These are phyloP conservation scores for Druceiella hillmani DNA, from an alignment of 2,888 invertebrate genomes.

Conservation along the genomic window DNA sequence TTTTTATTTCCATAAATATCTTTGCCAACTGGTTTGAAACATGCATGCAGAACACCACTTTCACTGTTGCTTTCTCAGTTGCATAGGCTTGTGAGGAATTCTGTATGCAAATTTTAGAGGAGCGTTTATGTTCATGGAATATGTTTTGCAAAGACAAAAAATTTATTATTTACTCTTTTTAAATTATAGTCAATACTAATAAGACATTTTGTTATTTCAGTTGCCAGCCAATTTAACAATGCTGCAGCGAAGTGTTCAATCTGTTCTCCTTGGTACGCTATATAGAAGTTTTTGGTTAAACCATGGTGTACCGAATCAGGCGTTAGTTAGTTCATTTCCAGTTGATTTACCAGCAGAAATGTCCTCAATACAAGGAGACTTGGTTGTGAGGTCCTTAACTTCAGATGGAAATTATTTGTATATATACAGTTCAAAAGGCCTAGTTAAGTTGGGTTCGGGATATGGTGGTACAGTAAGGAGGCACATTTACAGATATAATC, in stretches of 20 bases:
- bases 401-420: slow-evolving; percentile 91
- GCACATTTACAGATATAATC: slow-evolving; percentile 79
- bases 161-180: no score
- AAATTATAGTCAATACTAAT: neutral
- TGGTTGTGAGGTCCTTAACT: slow-evolving; percentile 60
- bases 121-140: no score
- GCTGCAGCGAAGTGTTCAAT: slow-evolving; percentile 84
- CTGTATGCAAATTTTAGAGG: no score
- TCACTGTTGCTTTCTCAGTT: no score
- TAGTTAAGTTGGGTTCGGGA: slow-evolving; percentile 93
- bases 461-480: slow-evolving; percentile 90
- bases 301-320: slow-evolving; percentile 77
- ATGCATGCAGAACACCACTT: no score
- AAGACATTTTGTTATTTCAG: slow-evolving; percentile 38
- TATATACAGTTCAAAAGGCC: slow-evolving; percentile 75
- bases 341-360: slow-evolving; percentile 40
- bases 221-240: slow-evolving; percentile 80
- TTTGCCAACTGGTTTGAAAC: no score
- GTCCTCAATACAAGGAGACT: slow-evolving; percentile 34
- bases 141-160: no score
- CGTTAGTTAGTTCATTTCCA: slow-evolving; percentile 64
- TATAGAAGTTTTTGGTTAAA: slow-evolving; percentile 84
- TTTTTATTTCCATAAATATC: no score
- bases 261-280: slow-evolving; percentile 79
- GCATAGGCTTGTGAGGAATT: no score